Evolutionary conservation across 2,888 invertebrate genomes (phyloP).

Genomic region (Aphidius colemani): DNA sequence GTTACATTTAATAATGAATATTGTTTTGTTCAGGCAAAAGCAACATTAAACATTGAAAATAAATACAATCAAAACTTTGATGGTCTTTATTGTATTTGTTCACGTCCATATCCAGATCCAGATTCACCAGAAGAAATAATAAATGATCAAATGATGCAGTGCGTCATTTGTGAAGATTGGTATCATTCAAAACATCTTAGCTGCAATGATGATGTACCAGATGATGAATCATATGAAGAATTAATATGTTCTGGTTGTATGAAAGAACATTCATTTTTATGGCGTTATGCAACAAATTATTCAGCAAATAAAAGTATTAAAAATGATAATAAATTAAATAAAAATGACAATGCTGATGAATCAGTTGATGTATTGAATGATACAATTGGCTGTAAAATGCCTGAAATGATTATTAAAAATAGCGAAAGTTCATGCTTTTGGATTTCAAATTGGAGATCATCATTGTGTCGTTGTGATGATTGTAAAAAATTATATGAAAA

Average conservation of each 20-base stretch:
- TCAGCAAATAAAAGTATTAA: constrained; percentile 44
- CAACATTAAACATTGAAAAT: constrained; percentile 72
- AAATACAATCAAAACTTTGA: constrained; percentile 92
- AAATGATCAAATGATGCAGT: constrained; percentile 95
- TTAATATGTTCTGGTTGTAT: constrained; percentile 83
- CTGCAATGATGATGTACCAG: constrained; percentile 63
- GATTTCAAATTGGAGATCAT: constrained; percentile 76
- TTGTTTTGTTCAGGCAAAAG: constrained; percentile 61
- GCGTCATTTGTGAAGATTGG: constrained; percentile 97
- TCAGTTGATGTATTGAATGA: constrained; percentile 41
- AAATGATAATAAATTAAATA: constrained; percentile 34
- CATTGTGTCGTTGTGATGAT: constrained; percentile 72
- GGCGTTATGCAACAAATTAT: constrained; percentile 67
- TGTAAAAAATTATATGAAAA: constrained; percentile 71
- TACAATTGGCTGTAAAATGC: constrained; percentile 46
- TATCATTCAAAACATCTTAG: constrained; percentile 82
- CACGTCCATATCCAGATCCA: constrained; percentile 92
- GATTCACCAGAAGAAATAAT: constrained; percentile 66
- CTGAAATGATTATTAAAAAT: constrained; percentile 35
- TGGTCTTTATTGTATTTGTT: constrained; percentile 90
- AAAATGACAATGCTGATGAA: constrained; percentile 41
- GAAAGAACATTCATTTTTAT: constrained; percentile 74
- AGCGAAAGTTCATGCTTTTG: constrained; percentile 73
- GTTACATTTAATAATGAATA: constrained; percentile 6
- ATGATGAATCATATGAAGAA: constrained; percentile 70